Base-by-base conservation (phyloP, 1,140 invertebrate genomes). In the Bilobella aurantiaca region DNA sequence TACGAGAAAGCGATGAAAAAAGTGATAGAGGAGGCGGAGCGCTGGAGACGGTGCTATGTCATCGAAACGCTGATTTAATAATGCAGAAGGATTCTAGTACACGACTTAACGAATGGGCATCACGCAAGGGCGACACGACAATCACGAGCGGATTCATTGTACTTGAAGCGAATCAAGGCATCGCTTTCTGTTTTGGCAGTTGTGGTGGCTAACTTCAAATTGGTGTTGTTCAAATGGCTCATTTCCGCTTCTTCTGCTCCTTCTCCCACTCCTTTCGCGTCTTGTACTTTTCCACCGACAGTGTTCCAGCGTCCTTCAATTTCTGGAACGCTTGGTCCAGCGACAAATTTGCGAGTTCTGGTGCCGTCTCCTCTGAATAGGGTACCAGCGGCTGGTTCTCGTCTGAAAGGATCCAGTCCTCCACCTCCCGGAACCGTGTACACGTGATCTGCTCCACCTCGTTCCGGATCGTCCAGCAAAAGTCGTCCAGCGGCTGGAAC, bases 401-500 rank as follows among this genome's bases (percentile, higher is more conserved):
- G 5, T 56, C 49, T 8, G 49, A 56, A 14, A 56, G 23, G 23
- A 56, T n/a, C 25, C 14, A 14, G 14, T 56, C 49, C 23, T 56
- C 49, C 5, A 23, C 25, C 5, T 14, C 25, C 14, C 12, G 49
- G 14, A 56, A 25, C 25, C 23, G 12, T 56, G 49, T 56, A 5
- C 49, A 14, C 12, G 25, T 14, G 21, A 58, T 58, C 27, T 0
- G 25, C 3, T 28, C n/a, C 25, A 58, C 56, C 58, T 64, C 63
- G 1, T 12, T 34, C 42, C n/a, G 16, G 1, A 64, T 2, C 0
- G 56, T 32, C 34, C 25, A 1, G 53, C 63, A 64, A 18, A 42
- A 58, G 21, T 58, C 53, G 58, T 58, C 63, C 53, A 64, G 23
- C 14, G 63, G 63, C 63, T 56, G 21, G 5, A 56, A 56, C 25